phyloP scores from a whole-genome alignment of 64 coral and sea anemone genomes.

The Pachyseris speciosa region DNA sequence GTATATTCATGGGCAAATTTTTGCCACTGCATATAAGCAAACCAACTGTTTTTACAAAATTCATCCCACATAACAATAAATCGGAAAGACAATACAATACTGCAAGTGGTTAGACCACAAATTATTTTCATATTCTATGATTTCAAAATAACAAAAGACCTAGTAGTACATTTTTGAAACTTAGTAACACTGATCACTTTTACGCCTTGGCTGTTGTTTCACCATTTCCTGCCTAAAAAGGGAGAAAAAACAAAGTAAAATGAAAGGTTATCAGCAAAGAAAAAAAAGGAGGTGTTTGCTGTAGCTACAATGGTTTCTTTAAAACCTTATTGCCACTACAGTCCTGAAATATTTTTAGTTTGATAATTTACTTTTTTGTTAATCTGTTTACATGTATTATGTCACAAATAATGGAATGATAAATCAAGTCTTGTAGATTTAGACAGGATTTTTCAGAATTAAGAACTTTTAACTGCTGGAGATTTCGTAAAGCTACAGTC shows the following conservation, averaged over 20 bases:
- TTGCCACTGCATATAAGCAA: background rate
- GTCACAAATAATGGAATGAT: no score
- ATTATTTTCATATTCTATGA: background rate
- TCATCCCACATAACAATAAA: background rate
- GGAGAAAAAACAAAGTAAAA: background rate
- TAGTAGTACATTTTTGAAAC: background rate
- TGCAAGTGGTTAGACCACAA: constrained; percentile 31
- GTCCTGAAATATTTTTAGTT: no score
- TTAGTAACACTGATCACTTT: background rate
- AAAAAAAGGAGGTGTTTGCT: no score
- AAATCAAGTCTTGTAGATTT: no score
- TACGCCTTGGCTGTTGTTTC: constrained; percentile 44
- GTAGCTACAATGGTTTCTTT: no score
- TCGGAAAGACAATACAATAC: background rate
- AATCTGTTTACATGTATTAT: no score
- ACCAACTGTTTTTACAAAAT: background rate
- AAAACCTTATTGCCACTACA: no score
- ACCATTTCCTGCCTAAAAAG: constrained; percentile 3
- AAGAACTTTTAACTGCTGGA: no score
- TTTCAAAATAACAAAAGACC: background rate
- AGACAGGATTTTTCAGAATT: no score
- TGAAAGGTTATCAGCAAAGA: background rate
- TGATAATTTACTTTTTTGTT: no score
- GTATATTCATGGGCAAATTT: background rate
- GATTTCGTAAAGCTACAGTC: no score